Base-by-base conservation (phyloP, 2,888 invertebrate genomes). In the Eupithecia pulchellata region DNA sequence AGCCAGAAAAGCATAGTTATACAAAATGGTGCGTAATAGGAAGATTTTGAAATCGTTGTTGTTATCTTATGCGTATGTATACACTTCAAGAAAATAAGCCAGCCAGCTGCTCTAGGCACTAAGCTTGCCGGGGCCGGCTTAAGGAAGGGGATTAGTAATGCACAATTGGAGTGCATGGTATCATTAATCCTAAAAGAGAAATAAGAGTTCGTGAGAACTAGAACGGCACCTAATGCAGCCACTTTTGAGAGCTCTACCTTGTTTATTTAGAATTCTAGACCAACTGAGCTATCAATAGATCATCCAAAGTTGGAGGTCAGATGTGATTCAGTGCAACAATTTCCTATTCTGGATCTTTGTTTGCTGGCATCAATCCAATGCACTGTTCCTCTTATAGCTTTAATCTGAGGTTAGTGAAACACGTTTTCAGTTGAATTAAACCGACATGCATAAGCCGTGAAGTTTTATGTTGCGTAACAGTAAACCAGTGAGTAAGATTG, bases 291-390 rank as follows among this genome's bases (percentile, higher is more conserved):
- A 36, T 39, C 62, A 64, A 68, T 42, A 77, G 78, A 79, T 71
- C 58, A 60, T 60, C 58, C 58, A 72, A 68, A 58, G 66, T 66
- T 68, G 66, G 79, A 78, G 79, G 80, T 79, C 78, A 78, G 71
- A 77, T 71, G 70, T 79, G 76, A 82, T 81, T 82, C 79, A 79
- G 73, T 74, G 73, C 78, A 75, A 77, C 72, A 80, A 82, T 80
- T 82, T 79, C 78, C 75, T 75, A 77, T 79, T 80, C 76, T 77
- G 78, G 71, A 71, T 74, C 77, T 68, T 71, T 75, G 75, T 80
- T 75, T 74, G 66, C 77, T 83, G 83, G 85, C 81, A 66, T 30
- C 64, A 64, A 27, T 78, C 82, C 84, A 84, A 81, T 71, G 71
- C 76, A 68, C 74, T 30, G 68, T 68, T 71, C 72, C 76, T 75